A percentile compares a stretch with the other conserved stretches of the same genome.
These are phyloP conservation scores for Virgularia gustaviana DNA, from an alignment of 92 coral and sea anemone species.

Conservation along the genomic window DNA sequence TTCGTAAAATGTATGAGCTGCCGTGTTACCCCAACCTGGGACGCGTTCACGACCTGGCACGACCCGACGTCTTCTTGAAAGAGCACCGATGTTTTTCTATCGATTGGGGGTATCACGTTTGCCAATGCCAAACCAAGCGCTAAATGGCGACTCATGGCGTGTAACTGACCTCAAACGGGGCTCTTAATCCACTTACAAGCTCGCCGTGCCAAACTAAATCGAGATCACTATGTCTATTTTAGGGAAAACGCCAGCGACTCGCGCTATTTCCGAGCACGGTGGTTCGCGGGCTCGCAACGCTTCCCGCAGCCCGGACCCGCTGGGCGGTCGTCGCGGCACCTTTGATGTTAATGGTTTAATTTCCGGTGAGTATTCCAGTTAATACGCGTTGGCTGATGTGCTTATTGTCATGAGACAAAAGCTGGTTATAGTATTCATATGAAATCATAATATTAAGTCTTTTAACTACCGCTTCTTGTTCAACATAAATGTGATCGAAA, in stretches of 20 bases:
- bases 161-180: constrained; percentile 35
- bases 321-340: constrained; percentile 58
- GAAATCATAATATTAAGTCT: constrained; percentile 47
- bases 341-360: constrained; percentile 95
- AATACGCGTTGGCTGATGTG: constrained; percentile 76
- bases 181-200: constrained; percentile 40
- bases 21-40: neutral
- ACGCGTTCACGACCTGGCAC: constrained; percentile 13
- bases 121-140: constrained; percentile 15
- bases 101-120: constrained; percentile 22
- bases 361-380: constrained; percentile 87
- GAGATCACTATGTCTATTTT: constrained; percentile 2
- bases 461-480: constrained; percentile 30
- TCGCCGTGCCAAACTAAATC: constrained; percentile 35
- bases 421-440: constrained; percentile 54
- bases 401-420: constrained; percentile 66
- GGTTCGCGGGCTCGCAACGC: constrained; percentile 29
- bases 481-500: constrained; percentile 3
- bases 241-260: neutral
- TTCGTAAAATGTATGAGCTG: constrained; percentile 18
- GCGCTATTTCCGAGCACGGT: constrained; percentile 17
- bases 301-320: constrained; percentile 38
- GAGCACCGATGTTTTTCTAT: constrained; percentile 33
- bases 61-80: constrained; percentile 4
- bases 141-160: constrained; percentile 16